These are phyloP conservation scores for Oopsacas minuta DNA, from an alignment of 37 sponge, comb jelly and placozoan species.

Conservation along the genomic window DNA sequence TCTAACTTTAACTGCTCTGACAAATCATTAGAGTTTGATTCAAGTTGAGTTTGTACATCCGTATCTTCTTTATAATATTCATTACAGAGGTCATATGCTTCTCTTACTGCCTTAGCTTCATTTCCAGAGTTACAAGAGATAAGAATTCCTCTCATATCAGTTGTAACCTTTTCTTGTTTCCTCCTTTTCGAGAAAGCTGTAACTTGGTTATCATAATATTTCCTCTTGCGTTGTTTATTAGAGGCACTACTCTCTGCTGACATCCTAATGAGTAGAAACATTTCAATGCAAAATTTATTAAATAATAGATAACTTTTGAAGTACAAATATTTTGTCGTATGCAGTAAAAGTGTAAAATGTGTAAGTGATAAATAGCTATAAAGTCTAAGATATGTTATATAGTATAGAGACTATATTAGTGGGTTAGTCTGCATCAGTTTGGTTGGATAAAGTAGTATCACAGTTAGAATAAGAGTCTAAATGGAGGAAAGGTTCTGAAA, in stretches of 20 bases:
- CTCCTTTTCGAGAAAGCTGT: background rate
- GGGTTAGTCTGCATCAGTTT: no score
- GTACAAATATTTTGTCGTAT: background rate
- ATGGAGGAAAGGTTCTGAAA: background rate
- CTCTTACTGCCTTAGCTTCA: background rate
- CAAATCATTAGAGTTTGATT: background rate
- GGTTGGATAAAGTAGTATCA: background rate
- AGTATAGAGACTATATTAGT: no score
- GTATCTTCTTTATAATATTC: background rate
- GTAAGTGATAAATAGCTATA: background rate
- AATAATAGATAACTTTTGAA: background rate
- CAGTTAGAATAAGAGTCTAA: background rate
- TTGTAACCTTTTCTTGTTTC: background rate
- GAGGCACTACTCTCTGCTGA: background rate
- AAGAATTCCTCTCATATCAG: background rate
- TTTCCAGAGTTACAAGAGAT: background rate
- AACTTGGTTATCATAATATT: background rate
- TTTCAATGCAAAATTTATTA: no score
- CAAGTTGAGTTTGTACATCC: background rate
- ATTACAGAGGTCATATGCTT: conserved; percentile 13
- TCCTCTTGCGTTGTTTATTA: background rate
- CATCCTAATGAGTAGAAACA: background rate
- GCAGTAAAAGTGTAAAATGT: background rate
- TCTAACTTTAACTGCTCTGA: background rate
- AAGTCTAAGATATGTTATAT: no score